Percentiles rank a stretch among this genome's conserved stretches.
These are phyloP conservation scores for Phymastichus coffea DNA, from an alignment of 1,140 invertebrate genomes.

Conservation along the genomic window DNA sequence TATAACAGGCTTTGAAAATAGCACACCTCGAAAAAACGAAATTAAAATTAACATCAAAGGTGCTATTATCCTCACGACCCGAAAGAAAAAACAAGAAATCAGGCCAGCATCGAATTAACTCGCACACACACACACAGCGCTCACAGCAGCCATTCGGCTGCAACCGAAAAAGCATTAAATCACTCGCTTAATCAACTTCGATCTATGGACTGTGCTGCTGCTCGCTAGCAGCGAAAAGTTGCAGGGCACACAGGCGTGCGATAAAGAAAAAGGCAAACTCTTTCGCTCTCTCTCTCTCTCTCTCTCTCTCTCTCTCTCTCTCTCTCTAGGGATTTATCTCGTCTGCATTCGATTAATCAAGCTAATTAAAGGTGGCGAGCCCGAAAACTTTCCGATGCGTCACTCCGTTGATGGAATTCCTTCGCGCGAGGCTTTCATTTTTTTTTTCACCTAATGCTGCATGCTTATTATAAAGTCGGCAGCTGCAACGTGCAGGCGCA, in stretches of 20 bases:
- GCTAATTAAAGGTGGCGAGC: constrained; percentile 19
- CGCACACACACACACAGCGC: neutral
- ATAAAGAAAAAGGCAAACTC: neutral
- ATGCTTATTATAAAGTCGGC: constrained; percentile 1
- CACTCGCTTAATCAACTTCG: constrained; percentile 20
- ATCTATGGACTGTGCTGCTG: constrained; percentile 20
- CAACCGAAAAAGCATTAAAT: constrained; percentile 23
- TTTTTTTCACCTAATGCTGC: constrained; percentile 5
- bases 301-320: neutral
- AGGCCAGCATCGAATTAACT: too few relatives aligned
- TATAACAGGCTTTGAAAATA: too few relatives aligned
- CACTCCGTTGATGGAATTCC: constrained; percentile 25
- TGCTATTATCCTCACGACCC: too few relatives aligned
- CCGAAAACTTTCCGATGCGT: constrained; percentile 6
- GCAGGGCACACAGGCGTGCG: too few relatives aligned
- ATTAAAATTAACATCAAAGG: too few relatives aligned
- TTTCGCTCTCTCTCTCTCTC: neutral
- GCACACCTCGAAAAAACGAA: too few relatives aligned
- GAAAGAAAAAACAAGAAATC: too few relatives aligned
- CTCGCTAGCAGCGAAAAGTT: too few relatives aligned
- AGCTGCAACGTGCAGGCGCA: neutral
- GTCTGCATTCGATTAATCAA: constrained; percentile 28
- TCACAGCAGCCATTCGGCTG: too few relatives aligned
- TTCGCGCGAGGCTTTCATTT: neutral
- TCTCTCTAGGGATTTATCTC: constrained; percentile 9